Percentiles rank a stretch among this genome's conserved stretches.
Evolutionary conservation across 30 jellyfish, hydroid and myxozoan species (phyloP).

Genomic region (Catostylus mosaicus): DNA sequence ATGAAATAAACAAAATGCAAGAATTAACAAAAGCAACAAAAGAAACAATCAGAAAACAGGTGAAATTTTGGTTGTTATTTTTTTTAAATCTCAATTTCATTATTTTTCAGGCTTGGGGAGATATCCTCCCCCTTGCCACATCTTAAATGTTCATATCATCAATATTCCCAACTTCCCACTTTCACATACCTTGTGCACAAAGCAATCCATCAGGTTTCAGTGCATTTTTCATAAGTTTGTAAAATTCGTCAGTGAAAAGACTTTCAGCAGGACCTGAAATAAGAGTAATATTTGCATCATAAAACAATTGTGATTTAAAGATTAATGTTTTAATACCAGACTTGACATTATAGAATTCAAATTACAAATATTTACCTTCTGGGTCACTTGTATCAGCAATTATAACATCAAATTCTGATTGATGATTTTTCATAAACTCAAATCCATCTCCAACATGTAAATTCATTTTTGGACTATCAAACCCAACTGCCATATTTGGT

Average conservation of each 20-base stretch:
- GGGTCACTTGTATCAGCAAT: constrained; percentile 97
- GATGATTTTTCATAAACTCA: constrained; percentile 77
- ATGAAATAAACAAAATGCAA: too few relatives aligned
- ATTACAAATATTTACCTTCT: constrained; percentile 62
- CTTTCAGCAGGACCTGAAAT: constrained; percentile 96
- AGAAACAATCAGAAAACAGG: too few relatives aligned
- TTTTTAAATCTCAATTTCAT: too few relatives aligned
- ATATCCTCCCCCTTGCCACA: too few relatives aligned
- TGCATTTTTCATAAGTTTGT: constrained; percentile 79
- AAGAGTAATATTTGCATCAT: background rate
- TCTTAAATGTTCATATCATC: too few relatives aligned
- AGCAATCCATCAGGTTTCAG: constrained; percentile 88
- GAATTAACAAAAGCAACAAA: too few relatives aligned
- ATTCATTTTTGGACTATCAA: constrained; percentile 74
- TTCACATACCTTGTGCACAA: constrained; percentile 84
- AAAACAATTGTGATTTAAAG: too few relatives aligned
- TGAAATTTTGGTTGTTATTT: too few relatives aligned
- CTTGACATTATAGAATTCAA: too few relatives aligned
- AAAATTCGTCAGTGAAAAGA: constrained; percentile 85
- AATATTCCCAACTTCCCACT: too few relatives aligned
- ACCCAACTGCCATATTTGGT: constrained; percentile 88
- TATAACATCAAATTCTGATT: constrained; percentile 86
- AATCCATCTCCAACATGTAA: constrained; percentile 88
- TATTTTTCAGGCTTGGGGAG: too few relatives aligned
- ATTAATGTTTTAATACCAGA: too few relatives aligned